Percentiles rank a stretch among this genome's conserved stretches.
phyloP scores from a whole-genome alignment of 2,888 invertebrate genomes.

The Yponomeuta sedellus region DNA sequence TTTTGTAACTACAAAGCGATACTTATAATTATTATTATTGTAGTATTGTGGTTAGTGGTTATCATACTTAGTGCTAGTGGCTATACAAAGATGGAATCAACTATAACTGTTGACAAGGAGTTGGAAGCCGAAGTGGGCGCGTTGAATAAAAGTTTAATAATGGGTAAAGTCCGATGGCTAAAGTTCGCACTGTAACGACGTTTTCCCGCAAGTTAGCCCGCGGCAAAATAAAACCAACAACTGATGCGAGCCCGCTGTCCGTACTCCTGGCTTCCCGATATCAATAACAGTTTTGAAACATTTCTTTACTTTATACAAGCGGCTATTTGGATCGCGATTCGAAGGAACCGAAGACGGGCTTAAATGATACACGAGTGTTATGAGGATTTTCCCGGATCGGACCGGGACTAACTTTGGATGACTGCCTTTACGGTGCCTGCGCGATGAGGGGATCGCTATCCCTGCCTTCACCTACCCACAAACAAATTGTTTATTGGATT shows the following conservation, averaged over 20 bases:
- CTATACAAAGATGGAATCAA: not conserved
- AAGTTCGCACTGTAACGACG: conserved; percentile 47
- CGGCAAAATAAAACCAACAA: conserved; percentile 46
- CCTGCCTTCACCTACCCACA: not conserved
- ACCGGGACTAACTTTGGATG: not conserved
- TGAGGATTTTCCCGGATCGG: not conserved
- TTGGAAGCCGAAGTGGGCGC: not conserved
- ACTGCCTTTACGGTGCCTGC: conserved; percentile 5
- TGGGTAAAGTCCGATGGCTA: conserved; percentile 50
- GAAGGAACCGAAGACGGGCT: not conserved
- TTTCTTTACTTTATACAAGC: not conserved
- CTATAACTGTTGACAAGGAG: not conserved
- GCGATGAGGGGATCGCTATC: not conserved
- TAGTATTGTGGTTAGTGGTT: not conserved
- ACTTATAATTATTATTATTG: not conserved
- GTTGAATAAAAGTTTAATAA: conserved; percentile 60
- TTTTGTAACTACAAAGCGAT: too few species aligned
- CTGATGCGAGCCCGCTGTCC: conserved; percentile 16
- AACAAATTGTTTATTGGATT: conserved; percentile 5
- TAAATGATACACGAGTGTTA: not conserved
- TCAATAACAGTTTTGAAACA: conserved; percentile 14
- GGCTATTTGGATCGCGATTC: not conserved
- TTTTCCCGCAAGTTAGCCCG: conserved; percentile 42
- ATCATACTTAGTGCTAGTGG: not conserved
- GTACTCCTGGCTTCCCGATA: conserved; percentile 11